Percentiles rank a stretch among this genome's conserved stretches.
Conservation (phyloP, 2,113 vertebrate species). For the Hystrix brachyura region DNA sequence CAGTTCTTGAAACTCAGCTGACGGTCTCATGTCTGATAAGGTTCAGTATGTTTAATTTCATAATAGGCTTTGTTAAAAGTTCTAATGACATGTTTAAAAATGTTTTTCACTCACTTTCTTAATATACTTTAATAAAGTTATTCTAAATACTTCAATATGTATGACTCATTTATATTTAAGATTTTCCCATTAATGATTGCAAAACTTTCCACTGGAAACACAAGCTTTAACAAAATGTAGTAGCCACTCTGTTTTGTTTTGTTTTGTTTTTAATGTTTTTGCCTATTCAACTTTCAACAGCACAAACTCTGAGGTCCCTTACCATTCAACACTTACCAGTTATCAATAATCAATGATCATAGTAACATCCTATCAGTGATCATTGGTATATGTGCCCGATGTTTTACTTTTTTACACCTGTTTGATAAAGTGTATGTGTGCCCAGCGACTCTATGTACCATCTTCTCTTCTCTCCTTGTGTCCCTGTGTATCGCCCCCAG, state of each 20-base stretch:
- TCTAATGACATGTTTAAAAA: neutral
- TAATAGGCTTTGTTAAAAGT: neutral
- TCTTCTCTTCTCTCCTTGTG: neutral
- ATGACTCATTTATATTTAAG: neutral
- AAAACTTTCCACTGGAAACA: neutral
- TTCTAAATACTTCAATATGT: neutral
- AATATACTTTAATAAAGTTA: neutral
- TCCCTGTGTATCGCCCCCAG: neutral
- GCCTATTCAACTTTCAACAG: neutral
- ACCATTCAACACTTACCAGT: neutral
- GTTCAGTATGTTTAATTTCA: neutral
- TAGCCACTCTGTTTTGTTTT: neutral
- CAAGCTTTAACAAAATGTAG: neutral
- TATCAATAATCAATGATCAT: neutral
- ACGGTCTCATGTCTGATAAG: neutral
- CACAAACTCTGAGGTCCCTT: neutral
- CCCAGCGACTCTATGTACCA: neutral
- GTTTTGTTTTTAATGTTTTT: neutral
- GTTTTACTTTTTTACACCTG: neutral
- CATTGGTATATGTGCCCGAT: neutral
- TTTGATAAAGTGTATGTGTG: neutral
- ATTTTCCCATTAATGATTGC: neutral
- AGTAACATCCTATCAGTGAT: neutral
- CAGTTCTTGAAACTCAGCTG: neutral
- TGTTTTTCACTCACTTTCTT: constrained; percentile 5